These are phyloP conservation scores for Dicyrtomina minuta DNA, from an alignment of 2,888 invertebrate genomes.

Conservation along the genomic window DNA sequence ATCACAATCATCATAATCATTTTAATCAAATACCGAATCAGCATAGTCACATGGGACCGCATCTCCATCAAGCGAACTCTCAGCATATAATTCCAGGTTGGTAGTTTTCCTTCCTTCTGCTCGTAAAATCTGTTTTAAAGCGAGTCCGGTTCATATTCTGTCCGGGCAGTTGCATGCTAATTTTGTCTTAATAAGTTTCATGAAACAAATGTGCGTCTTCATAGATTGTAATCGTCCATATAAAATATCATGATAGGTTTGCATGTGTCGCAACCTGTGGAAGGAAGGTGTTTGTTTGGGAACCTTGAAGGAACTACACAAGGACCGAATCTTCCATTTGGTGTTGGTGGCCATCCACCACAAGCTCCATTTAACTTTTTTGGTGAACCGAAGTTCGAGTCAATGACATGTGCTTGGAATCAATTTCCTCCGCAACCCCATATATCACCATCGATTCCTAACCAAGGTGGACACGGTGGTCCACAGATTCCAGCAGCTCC, in stretches of 20 bases:
- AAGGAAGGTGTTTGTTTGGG: conserved; percentile 24
- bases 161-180: too few relatives aligned
- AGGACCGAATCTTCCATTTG: conserved; percentile 8
- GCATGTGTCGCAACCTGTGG: conserved; percentile 13
- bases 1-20: conserved; percentile 24
- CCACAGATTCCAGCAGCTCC: conserved; percentile 32
- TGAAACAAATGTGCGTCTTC: too few relatives aligned
- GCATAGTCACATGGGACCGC: conserved; percentile 31
- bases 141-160: too few relatives aligned
- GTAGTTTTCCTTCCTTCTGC: neutral
- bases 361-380: conserved; percentile 23
- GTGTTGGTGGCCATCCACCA: conserved; percentile 9
- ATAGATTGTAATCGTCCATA: neutral
- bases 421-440: conserved; percentile 24
- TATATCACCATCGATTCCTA: conserved; percentile 6
- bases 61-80: conserved; percentile 21
- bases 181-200: too few relatives aligned
- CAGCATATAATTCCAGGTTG: conserved; percentile 28
- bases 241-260: conserved; percentile 4
- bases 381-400: conserved; percentile 31
- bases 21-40: conserved; percentile 33
- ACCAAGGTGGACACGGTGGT: neutral
- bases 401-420: conserved; percentile 27
- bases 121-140: too few relatives aligned
- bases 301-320: neutral